A percentile compares a stretch with the other conserved stretches of the same genome.
phyloP scores from a whole-genome alignment of 1,140 invertebrate genomes.

The Linepithema humile region DNA sequence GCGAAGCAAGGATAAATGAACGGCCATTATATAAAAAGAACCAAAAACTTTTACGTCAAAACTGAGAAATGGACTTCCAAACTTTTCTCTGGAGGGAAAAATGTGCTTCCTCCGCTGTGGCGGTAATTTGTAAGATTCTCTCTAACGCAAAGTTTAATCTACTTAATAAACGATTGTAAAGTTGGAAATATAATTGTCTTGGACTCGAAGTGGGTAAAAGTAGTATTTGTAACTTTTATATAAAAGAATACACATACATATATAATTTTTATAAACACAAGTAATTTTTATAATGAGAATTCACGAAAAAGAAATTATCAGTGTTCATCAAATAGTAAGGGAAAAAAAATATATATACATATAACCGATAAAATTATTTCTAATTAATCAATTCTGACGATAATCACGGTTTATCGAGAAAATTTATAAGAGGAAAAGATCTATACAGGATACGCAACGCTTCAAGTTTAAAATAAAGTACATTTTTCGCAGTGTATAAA shows the following conservation, averaged over 20 bases:
- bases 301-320: background rate
- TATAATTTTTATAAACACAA: background rate
- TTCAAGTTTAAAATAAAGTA: background rate
- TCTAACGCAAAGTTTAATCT: constrained; percentile 45
- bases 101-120: background rate
- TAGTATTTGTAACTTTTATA: background rate
- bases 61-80: constrained; percentile 44
- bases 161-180: constrained; percentile 35
- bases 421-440: background rate
- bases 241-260: background rate
- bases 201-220: background rate
- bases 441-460: background rate
- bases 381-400: background rate
- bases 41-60: constrained; percentile 50
- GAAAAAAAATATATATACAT: background rate
- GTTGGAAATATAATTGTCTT: constrained; percentile 2
- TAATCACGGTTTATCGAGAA: background rate
- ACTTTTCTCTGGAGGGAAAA: constrained; percentile 29
- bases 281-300: background rate
- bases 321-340: too few relatives aligned
- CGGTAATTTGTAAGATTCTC: constrained; percentile 24
- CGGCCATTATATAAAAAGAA: constrained; percentile 37
- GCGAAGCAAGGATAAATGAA: constrained; percentile 54
- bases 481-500: background rate
- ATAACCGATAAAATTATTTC: background rate